Evolutionary conservation across 2,113 vertebrate species (phyloP).

Genomic region (Paramisgurnus dabryanus): DNA sequence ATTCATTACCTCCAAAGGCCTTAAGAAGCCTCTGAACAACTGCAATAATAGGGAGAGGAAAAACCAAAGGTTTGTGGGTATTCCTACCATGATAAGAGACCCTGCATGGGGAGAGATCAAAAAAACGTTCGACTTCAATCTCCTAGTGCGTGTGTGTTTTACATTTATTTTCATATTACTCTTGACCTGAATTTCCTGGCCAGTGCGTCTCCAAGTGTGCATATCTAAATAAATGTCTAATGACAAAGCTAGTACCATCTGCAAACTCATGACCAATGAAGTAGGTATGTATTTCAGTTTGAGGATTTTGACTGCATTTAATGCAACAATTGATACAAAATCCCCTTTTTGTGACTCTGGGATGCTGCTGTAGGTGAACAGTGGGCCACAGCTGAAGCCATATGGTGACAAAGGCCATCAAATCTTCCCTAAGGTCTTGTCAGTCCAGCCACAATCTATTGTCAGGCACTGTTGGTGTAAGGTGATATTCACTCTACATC

Average conservation of each 20-base stretch:
- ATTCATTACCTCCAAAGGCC: conserved; percentile 58
- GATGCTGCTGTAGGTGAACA: conserved; percentile 64
- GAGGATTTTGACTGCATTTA: too few species aligned
- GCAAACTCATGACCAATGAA: conserved; percentile 20
- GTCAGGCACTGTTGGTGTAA: conserved; percentile 72
- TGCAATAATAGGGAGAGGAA: conserved; percentile 52
- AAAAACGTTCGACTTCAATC: conserved; percentile 54
- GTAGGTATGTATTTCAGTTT: not conserved
- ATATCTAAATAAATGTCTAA: conserved; percentile 44
- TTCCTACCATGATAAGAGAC: conserved; percentile 50
- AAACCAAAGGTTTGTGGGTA: conserved; percentile 44
- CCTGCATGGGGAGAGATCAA: conserved; percentile 56
- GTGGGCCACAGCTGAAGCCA: conserved; percentile 65
- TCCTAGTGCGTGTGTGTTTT: conserved; percentile 47
- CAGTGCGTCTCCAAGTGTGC: conserved; percentile 53
- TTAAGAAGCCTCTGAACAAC: conserved; percentile 57
- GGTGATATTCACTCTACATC: conserved; percentile 69
- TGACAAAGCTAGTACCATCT: conserved; percentile 11
- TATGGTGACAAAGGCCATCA: conserved; percentile 67
- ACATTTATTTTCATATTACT: conserved; percentile 56
- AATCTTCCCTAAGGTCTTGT: conserved; percentile 72
- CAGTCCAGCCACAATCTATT: conserved; percentile 76
- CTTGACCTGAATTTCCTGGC: conserved; percentile 53
- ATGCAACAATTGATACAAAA: conserved; percentile 15
- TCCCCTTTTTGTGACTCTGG: conserved; percentile 35